phyloP scores from a whole-genome alignment of 2,797 vertebrate species.

The Pogoniulus pusillus region DNA sequence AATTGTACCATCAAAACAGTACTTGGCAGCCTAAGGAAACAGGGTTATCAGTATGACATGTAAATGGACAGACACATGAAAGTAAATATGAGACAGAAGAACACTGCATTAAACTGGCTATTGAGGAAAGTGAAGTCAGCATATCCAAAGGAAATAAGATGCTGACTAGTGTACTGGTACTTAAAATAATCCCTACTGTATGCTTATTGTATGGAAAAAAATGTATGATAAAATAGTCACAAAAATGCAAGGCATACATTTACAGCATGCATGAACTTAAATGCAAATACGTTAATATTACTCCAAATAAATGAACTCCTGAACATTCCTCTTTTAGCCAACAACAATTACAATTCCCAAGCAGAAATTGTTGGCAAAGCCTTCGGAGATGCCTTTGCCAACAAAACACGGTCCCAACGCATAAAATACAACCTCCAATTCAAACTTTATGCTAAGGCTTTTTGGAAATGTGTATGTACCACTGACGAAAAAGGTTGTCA shows the following conservation, averaged over 20 bases:
- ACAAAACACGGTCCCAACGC: neutral
- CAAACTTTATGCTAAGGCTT: neutral
- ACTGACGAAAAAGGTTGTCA: neutral
- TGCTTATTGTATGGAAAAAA: constrained; percentile 13
- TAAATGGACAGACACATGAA: neutral
- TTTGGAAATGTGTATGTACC: fast-evolving
- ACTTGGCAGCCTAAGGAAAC: neutral
- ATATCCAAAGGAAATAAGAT: neutral
- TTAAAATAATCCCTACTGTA: constrained; percentile 29
- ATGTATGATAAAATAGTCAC: neutral
- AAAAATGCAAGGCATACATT: neutral
- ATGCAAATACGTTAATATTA: neutral
- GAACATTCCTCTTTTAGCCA: neutral
- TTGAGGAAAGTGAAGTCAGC: neutral
- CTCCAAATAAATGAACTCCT: neutral
- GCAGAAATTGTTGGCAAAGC: neutral
- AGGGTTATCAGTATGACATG: neutral
- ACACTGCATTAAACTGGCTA: neutral
- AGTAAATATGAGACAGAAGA: neutral
- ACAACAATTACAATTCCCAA: neutral
- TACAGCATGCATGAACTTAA: neutral
- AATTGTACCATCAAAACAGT: neutral
- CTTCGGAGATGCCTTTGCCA: neutral
- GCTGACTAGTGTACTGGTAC: neutral
- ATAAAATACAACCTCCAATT: neutral